phyloP scores from a whole-genome alignment of 2,888 invertebrate species.

The Salpingus planirostris region DNA sequence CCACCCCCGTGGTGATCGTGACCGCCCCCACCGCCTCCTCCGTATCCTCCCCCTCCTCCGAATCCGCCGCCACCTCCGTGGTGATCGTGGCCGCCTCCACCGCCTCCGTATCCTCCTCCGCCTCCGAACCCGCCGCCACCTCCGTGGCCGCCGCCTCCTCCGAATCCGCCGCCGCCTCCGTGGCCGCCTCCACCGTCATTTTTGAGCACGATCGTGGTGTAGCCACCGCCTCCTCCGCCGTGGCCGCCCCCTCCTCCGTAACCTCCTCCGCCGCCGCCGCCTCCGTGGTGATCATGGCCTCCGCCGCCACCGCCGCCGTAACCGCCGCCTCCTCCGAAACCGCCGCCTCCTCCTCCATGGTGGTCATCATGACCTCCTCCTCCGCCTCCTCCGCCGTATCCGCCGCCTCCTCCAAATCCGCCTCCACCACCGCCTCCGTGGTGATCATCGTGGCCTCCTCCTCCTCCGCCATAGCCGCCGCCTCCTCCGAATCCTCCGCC shows the following conservation, averaged over 20 bases:
- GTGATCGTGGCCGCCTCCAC: too few relatives aligned
- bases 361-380: slow-evolving; percentile 7
- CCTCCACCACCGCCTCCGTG: slow-evolving; percentile 10
- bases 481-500: slow-evolving; percentile 2
- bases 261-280: slow-evolving; percentile 15
- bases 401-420: slow-evolving; percentile 5
- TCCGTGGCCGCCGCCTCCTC: too few relatives aligned
- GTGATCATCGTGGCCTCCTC: slow-evolving; percentile 9
- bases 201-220: slow-evolving; percentile 1
- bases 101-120: too few relatives aligned
- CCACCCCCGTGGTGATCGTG: slow-evolving; percentile 7
- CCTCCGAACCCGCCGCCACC: too few relatives aligned
- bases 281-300: slow-evolving; percentile 11
- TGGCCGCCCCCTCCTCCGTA: slow-evolving; percentile 10
- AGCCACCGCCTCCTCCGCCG: slow-evolving; percentile 8
- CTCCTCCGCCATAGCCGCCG: slow-evolving; percentile 9
- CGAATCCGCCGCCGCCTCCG: slow-evolving; percentile 16
- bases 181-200: too few relatives aligned
- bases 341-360: slow-evolving; percentile 7
- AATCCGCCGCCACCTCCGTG: slow-evolving; percentile 10
- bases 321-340: slow-evolving; percentile 13
- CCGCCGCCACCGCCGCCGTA: slow-evolving; percentile 9
- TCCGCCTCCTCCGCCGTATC: slow-evolving; percentile 9
- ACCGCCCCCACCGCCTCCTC: background rate
- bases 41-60: slow-evolving; percentile 10